These are phyloP conservation scores for Ceyx melanurus DNA, from an alignment of 2,113 vertebrate species.

Conservation along the genomic window DNA sequence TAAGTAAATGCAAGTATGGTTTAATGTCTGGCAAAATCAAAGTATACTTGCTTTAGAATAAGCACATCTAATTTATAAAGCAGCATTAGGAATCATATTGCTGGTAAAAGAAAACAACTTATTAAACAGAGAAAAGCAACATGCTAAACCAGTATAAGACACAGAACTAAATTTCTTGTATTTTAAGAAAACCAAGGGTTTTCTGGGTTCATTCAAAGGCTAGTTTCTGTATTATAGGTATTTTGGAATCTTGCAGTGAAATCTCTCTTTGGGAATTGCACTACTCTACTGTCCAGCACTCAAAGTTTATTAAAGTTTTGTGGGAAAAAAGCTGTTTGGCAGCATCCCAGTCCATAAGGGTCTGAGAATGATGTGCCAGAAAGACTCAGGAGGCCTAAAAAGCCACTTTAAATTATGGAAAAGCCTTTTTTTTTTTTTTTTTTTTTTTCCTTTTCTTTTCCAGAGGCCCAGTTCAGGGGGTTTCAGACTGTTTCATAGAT, in stretches of 20 bases:
- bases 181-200: neutral
- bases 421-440: neutral
- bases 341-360: slow-evolving; percentile 58
- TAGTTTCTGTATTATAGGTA: neutral
- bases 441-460: neutral
- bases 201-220: slow-evolving; percentile 4
- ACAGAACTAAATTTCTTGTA: neutral
- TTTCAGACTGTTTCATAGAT: slow-evolving; percentile 3
- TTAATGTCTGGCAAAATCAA: neutral
- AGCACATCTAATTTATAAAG: neutral
- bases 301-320: slow-evolving; percentile 63
- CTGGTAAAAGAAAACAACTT: neutral
- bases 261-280: slow-evolving; percentile 53
- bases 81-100: neutral
- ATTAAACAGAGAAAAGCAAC: neutral
- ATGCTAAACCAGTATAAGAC: neutral
- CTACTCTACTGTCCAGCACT: slow-evolving; percentile 31
- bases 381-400: slow-evolving; percentile 28
- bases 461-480: slow-evolving; percentile 25
- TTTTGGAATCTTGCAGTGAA: slow-evolving; percentile 42
- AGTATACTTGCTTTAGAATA: neutral
- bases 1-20: neutral
- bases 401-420: slow-evolving; percentile 43
- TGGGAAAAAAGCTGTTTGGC: slow-evolving; percentile 70
- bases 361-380: slow-evolving; percentile 67